A percentile compares a stretch with the other conserved stretches of the same genome.
Evolutionary conservation across 2,888 invertebrate genomes (phyloP).

Genomic region (Ichneumon xanthorius): DNA sequence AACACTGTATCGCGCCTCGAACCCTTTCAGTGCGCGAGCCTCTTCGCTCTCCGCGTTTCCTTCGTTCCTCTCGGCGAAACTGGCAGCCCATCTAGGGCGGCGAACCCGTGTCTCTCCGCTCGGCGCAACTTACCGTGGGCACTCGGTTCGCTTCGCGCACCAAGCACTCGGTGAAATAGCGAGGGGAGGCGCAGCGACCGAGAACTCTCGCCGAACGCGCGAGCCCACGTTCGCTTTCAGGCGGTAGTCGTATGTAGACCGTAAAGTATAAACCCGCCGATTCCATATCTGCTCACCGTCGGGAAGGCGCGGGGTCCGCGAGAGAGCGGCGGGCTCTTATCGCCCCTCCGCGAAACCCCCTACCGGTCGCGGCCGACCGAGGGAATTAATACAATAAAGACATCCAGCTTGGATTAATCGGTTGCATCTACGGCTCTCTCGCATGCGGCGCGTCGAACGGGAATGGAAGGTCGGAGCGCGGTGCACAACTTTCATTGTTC

Average conservation of each 20-base stretch:
- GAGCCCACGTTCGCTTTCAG: slow-evolving; percentile 56
- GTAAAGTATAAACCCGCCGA: slow-evolving; percentile 66
- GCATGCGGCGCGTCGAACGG: slow-evolving; percentile 32
- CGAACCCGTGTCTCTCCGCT: slow-evolving; percentile 5
- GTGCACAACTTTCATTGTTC: slow-evolving; percentile 33
- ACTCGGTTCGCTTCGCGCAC: slow-evolving; percentile 19
- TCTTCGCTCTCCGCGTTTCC: not conserved
- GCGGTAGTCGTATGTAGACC: not conserved
- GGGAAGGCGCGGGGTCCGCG: slow-evolving; percentile 16
- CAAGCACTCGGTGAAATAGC: slow-evolving; percentile 2
- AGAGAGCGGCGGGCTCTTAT: slow-evolving; percentile 71
- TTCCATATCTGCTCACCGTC: slow-evolving; percentile 74
- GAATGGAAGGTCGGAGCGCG: slow-evolving; percentile 6
- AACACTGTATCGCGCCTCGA: slow-evolving; percentile 64
- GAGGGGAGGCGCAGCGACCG: slow-evolving; percentile 29
- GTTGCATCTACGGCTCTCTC: slow-evolving; percentile 70
- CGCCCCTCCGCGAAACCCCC: slow-evolving; percentile 57
- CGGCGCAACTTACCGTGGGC: slow-evolving; percentile 44
- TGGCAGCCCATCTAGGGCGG: slow-evolving; percentile 39
- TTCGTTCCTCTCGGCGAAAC: slow-evolving; percentile 17
- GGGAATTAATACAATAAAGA: slow-evolving; percentile 84
- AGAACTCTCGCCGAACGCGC: slow-evolving; percentile 43
- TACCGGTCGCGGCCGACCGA: slow-evolving; percentile 51
- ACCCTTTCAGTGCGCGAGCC: not conserved
- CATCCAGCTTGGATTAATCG: slow-evolving; percentile 83